These are phyloP conservation scores for Drosophila borborema DNA, from an alignment of 2,888 invertebrate species.

Conservation along the genomic window DNA sequence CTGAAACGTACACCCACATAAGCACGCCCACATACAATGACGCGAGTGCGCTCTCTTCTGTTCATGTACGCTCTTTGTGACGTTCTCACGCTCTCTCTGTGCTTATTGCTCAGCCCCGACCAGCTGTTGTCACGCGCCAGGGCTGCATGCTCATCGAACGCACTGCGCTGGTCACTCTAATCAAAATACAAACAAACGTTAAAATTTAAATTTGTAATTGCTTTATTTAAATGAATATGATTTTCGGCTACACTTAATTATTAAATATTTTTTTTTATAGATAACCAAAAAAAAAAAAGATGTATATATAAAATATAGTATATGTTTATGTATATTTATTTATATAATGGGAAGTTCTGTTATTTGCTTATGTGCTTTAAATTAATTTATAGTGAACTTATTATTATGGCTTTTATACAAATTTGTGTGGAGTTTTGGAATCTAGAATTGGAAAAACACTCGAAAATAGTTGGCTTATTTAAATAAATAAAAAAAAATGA, in stretches of 20 bases:
- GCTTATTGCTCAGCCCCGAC: conserved; percentile 40
- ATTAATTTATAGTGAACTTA: conserved; percentile 78
- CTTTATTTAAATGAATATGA: conserved; percentile 65
- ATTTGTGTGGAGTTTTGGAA: conserved; percentile 40
- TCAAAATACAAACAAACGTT: not conserved
- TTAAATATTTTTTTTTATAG: conserved; percentile 41
- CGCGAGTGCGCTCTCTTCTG: conserved; percentile 33
- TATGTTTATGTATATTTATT: conserved; percentile 25
- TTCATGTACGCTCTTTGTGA: not conserved
- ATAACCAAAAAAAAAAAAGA: conserved; percentile 55
- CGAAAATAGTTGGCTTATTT: conserved; percentile 26
- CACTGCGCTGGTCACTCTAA: conserved; percentile 30
- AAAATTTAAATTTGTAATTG: conserved; percentile 43
- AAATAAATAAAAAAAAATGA: conserved; percentile 54
- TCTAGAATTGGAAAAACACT: conserved; percentile 13
- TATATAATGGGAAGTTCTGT: conserved; percentile 13
- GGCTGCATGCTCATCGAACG: conserved; percentile 11
- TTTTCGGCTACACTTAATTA: conserved; percentile 57
- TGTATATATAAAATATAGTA: conserved; percentile 6
- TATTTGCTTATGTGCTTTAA: conserved; percentile 17
- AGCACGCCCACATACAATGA: conserved; percentile 54
- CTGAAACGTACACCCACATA: conserved; percentile 11
- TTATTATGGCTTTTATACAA: conserved; percentile 79
- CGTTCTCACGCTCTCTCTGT: conserved; percentile 16
- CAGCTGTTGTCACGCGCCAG: conserved; percentile 40